Percentiles rank a stretch among this genome's conserved stretches.
Evolutionary conservation across 2,113 vertebrate species (phyloP).

Genomic region (Ictalurus punctatus): DNA sequence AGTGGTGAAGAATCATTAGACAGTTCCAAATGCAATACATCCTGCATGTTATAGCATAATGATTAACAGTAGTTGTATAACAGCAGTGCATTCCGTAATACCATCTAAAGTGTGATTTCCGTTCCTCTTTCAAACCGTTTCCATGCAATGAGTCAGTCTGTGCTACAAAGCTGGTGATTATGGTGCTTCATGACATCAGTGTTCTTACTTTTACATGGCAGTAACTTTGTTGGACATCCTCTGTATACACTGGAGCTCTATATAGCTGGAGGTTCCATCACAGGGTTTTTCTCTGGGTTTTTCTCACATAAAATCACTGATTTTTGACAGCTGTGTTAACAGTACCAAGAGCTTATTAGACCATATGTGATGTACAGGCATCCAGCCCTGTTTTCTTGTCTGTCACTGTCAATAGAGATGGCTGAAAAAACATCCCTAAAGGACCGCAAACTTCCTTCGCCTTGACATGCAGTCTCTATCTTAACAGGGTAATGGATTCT

Average conservation of each 20-base stretch:
- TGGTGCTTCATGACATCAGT: background rate
- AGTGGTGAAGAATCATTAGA: background rate
- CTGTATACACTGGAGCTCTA: background rate
- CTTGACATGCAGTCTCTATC: conserved; percentile 7
- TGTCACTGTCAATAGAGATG: conserved; percentile 10
- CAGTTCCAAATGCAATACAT: conserved; percentile 9
- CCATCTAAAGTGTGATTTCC: conserved; percentile 18
- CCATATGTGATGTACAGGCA: conserved; percentile 45
- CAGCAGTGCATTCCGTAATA: conserved; percentile 5
- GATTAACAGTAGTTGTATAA: conserved; percentile 21
- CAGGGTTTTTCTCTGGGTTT: conserved; percentile 2
- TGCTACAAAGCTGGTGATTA: conserved; percentile 8
- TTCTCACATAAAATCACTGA: conserved; percentile 31
- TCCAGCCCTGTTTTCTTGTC: conserved; percentile 33
- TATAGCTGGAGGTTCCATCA: conserved; percentile 2
- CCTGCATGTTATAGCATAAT: background rate
- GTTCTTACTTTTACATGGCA: conserved; percentile 21
- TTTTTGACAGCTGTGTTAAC: conserved; percentile 64
- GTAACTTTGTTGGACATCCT: conserved; percentile 6
- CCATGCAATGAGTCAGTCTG: conserved; percentile 16
- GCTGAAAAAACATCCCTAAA: conserved; percentile 30
- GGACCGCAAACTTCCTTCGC: conserved; percentile 38
- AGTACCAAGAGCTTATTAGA: conserved; percentile 45
- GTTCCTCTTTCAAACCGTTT: conserved; percentile 5
- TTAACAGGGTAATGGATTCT: conserved; percentile 25